Evolutionary conservation across 2,888 invertebrate genomes (phyloP), one percentile per base, ranked within the genome.

Genomic region (Agriotes lineatus): DNA sequence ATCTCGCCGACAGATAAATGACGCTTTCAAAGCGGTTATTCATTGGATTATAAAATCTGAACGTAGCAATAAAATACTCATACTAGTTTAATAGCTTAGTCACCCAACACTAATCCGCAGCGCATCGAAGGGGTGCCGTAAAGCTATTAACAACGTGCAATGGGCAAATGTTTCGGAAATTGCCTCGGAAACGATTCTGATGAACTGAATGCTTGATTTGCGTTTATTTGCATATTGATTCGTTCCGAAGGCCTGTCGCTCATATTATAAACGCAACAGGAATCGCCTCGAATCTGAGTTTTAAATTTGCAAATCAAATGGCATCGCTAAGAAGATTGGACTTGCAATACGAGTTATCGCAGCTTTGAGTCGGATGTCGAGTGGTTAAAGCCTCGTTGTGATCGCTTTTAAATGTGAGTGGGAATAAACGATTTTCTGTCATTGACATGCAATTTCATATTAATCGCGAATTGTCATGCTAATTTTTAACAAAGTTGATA

Each of bases 121-220:
- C 35, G 50, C 67, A 71, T 48, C 50, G 67, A 65, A 57, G 68
- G 70, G 72, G 72, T 61, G 70, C 65, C 67, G 64, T 74, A 74
- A 70, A 72, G 69, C 73, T 73, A 74, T 75, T 74, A 75, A 71
- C 74, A 62, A 69, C 64, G 72, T 72, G 77, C 77, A 79, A 78
- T 78, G 77, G 78, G 75, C 79, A 78, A 80, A 79, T 79, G 78
- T 78, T 78, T 78, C 80, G 81, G 81, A 82, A 81, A 81, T 81
- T 80, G 79, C 76, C 75, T 80, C 80, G 80, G 80, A 80, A 81
- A 78, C 79, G 79, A 78, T 79, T 75, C 73, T 77, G 74, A 77
- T 76, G 76, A 76, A 76, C 74, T 78, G 78, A 77, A 76, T 77
- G 76, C 78, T 78, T 79, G 79, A 80, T 81, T 81, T 79, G 78